Base-by-base conservation (phyloP, 2,888 invertebrate genomes). In the Philopedon plagiatum region DNA sequence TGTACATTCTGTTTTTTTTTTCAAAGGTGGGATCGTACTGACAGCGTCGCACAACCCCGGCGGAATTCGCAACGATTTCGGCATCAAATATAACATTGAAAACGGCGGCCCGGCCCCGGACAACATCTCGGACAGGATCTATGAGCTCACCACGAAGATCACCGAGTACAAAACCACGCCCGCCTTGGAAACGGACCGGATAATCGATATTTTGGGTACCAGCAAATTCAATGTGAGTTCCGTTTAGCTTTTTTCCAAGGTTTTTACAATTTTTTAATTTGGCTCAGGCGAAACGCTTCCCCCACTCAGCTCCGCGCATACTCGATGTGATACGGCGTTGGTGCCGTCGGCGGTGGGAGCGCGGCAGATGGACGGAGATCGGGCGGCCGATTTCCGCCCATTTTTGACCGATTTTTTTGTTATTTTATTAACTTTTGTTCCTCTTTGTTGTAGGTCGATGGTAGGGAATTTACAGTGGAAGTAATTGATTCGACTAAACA, bases 41-140 rank as follows among this genome's bases (percentile, higher is more conserved):
- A 99, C 99, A 0, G 99, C 99, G 0, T 98, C 98, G 13, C 99
- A 99, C 86, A 99, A 99, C 87, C 99, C 99, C 0, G 99, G 99
- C 63, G 99, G 99, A 34, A 96, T 96, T 5, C 90, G 97, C 82
- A 94, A 95, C 76, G 99, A 99, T 87, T 99, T 99, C 85, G 99
- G 99, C 60, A 98, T 99, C 81, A 99, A 99, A 86, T 99, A 95
- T 86, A 99, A 99, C 87, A 95, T 94, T 79, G 91, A 94, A 74
- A 99, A 99, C 86, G 99, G 99, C 63, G 99, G 97, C 0, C 98
- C 99, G 0, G 99, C 99, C 0, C 97, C 98, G 0, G 98, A 97
- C 83, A 87, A 87, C 57, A 91, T 95, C 58, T 99, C 99, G 7
- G 91, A 98, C 81, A 90, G 92, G 76, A 97, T 99, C 74, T 95